Evolutionary conservation across 2,113 vertebrate species (phyloP).

Genomic region (Chloropsis cyanopogon): DNA sequence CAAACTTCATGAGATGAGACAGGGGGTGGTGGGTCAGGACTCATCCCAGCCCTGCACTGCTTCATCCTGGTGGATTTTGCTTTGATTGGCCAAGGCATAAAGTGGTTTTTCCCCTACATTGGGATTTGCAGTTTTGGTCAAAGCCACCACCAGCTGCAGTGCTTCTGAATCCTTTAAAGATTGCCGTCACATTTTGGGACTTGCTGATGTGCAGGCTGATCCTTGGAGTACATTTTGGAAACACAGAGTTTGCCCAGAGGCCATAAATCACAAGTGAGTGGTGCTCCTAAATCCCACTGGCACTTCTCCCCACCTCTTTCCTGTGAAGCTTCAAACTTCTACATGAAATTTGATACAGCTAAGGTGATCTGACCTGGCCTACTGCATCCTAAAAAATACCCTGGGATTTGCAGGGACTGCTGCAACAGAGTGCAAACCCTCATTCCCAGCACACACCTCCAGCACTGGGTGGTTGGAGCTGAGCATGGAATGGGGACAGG

Average conservation of each 20-base stretch:
- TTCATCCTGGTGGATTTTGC: not conserved
- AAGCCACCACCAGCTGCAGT: not conserved
- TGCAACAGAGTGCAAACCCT: not conserved
- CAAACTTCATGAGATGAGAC: not conserved
- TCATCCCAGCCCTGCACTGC: not conserved
- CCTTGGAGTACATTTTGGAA: not conserved
- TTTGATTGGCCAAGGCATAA: not conserved
- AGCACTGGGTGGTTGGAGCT: fast-evolving
- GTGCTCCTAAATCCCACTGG: not conserved
- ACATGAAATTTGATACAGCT: fast-evolving
- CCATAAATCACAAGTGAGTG: not conserved
- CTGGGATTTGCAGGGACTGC: not conserved
- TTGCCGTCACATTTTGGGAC: not conserved
- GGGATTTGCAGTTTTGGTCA: fast-evolving
- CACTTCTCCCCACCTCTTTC: not conserved
- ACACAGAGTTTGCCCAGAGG: not conserved
- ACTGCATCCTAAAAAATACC: not conserved
- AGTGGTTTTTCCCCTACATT: not conserved
- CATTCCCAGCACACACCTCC: not conserved
- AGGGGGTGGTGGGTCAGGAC: not conserved
- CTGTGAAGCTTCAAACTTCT: not conserved
- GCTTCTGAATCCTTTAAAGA: not conserved
- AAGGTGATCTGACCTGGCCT: not conserved
- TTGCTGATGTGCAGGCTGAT: not conserved
- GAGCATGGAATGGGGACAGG: not conserved